Percentiles rank a stretch among this genome's conserved stretches.
phyloP scores from a whole-genome alignment of 1,140 invertebrate species.

The Drosophila pachea region DNA sequence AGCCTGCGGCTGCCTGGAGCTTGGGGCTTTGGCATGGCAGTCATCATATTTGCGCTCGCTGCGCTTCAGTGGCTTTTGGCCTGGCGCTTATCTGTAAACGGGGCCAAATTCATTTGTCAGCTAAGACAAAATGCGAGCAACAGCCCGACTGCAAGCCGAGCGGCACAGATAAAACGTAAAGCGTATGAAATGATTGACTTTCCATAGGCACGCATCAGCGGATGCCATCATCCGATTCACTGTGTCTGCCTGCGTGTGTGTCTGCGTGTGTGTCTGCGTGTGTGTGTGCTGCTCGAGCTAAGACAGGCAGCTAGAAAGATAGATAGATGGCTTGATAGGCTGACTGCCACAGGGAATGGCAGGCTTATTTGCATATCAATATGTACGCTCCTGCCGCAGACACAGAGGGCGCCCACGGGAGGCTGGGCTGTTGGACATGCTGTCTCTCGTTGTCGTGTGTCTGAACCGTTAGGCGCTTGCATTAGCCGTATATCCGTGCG shows the following conservation, averaged over 20 bases:
- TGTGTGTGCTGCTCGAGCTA: slow-evolving; percentile 27
- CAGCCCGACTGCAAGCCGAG: slow-evolving; percentile 28
- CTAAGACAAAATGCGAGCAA: slow-evolving; percentile 59
- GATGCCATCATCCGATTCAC: slow-evolving; percentile 26
- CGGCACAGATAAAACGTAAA: slow-evolving; percentile 59
- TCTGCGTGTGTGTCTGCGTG: slow-evolving; percentile 21
- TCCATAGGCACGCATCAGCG: slow-evolving; percentile 63
- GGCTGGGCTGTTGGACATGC: slow-evolving; percentile 8
- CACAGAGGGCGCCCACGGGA: not conserved
- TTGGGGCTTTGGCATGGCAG: slow-evolving; percentile 10
- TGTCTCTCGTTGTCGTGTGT: slow-evolving; percentile 13
- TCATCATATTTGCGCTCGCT: slow-evolving; percentile 55
- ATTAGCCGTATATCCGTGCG: slow-evolving; percentile 13
- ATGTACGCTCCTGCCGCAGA: slow-evolving; percentile 31
- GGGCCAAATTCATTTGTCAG: slow-evolving; percentile 64
- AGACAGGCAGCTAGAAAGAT: slow-evolving; percentile 27
- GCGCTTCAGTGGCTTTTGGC: slow-evolving; percentile 53
- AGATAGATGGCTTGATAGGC: slow-evolving; percentile 23
- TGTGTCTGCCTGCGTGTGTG: slow-evolving; percentile 28
- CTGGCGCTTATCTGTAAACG: slow-evolving; percentile 27
- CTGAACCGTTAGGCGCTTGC: slow-evolving; percentile 32
- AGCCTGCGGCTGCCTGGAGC: not conserved
- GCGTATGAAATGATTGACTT: slow-evolving; percentile 71
- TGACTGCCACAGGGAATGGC: slow-evolving; percentile 10
- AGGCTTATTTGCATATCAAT: slow-evolving; percentile 70